A percentile compares a stretch with the other conserved stretches of the same genome.
These are phyloP conservation scores for Andrena hattorfiana DNA, from an alignment of 2,888 invertebrate genomes.

Conservation along the genomic window DNA sequence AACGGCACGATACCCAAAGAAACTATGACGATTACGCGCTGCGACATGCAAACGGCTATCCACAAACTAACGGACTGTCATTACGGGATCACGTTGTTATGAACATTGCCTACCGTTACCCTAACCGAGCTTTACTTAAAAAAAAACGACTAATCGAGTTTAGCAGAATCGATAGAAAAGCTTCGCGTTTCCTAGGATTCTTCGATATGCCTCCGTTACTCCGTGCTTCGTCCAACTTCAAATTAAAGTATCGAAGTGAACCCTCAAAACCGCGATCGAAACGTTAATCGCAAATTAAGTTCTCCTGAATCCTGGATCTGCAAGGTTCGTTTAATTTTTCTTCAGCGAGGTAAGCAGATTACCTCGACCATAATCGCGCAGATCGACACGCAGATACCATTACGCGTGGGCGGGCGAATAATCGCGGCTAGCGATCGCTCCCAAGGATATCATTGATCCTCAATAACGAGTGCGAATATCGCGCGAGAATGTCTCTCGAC, in stretches of 20 bases:
- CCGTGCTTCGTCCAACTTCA: neutral
- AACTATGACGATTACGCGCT: conserved; percentile 10
- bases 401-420: conserved; percentile 34
- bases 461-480: conserved; percentile 25
- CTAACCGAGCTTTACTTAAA: neutral
- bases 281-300: neutral
- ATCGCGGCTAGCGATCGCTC: conserved; percentile 17
- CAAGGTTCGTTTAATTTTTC: neutral
- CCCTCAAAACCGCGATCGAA: neutral
- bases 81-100: conserved; percentile 13
- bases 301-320: neutral
- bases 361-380: neutral
- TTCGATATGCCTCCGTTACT: conserved; percentile 4
- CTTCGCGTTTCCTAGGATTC: neutral
- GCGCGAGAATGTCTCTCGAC: conserved; percentile 1
- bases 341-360: neutral
- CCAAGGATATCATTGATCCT: conserved; percentile 51
- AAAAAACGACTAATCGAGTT: conserved; percentile 8
- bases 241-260: neutral
- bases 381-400: conserved; percentile 31
- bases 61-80: conserved; percentile 7
- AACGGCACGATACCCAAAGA: conserved; percentile 25
- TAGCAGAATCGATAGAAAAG: neutral
- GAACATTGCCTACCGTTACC: conserved; percentile 11
- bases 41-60: neutral